These are phyloP conservation scores for Lycocerus yunnanus DNA, from an alignment of 2,888 invertebrate genomes.

Conservation along the genomic window DNA sequence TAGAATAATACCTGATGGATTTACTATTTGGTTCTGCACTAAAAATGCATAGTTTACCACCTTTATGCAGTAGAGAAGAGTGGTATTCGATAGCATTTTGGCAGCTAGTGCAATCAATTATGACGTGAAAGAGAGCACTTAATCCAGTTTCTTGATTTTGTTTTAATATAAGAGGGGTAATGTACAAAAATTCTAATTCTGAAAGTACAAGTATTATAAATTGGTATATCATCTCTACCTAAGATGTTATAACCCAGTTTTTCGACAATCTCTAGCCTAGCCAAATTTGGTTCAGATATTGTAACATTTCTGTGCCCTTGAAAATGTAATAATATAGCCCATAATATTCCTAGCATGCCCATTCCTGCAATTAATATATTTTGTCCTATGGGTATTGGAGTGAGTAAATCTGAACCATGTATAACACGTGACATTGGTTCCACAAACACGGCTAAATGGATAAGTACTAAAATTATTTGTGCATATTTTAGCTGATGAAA, in stretches of 20 bases:
- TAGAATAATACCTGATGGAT: not conserved
- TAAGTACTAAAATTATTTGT: not conserved
- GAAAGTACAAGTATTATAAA: not conserved
- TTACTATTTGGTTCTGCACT: conserved; percentile 64
- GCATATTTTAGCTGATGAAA: not conserved
- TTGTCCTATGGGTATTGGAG: conserved; percentile 63
- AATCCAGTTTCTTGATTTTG: conserved; percentile 49
- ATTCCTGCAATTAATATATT: conserved; percentile 69
- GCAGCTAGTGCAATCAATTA: conserved; percentile 73
- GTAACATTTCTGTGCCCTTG: conserved; percentile 72
- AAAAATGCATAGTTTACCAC: conserved; percentile 70
- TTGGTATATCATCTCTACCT: conserved; percentile 1
- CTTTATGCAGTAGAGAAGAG: conserved; percentile 60
- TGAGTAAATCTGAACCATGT: conserved; percentile 68
- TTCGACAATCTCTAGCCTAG: conserved; percentile 58
- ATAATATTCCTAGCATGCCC: conserved; percentile 74
- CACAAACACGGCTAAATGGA: conserved; percentile 61
- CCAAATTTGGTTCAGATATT: conserved; percentile 67
- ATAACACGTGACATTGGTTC: conserved; percentile 74
- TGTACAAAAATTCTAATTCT: conserved; percentile 7
- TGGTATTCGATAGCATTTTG: conserved; percentile 69
- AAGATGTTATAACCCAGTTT: conserved; percentile 56
- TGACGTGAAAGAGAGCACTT: conserved; percentile 62
- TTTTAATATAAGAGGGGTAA: conserved; percentile 61
- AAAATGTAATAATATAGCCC: conserved; percentile 67